Percentiles rank a stretch among this genome's conserved stretches.
These are phyloP conservation scores for Arrhopalites spinosus DNA, from an alignment of 2,888 invertebrate genomes.

Conservation along the genomic window DNA sequence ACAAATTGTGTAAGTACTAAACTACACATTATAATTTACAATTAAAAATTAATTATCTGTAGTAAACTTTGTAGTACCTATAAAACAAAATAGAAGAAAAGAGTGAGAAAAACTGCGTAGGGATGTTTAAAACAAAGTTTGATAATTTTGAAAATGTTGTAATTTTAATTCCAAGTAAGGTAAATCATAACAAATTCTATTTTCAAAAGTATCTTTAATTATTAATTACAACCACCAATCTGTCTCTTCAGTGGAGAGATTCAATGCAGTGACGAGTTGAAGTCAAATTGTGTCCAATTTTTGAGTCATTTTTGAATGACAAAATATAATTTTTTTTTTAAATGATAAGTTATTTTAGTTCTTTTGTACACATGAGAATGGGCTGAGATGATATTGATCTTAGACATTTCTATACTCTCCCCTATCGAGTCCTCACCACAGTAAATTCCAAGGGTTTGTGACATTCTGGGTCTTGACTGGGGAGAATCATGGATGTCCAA, in stretches of 20 bases:
- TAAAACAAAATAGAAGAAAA: conserved; percentile 63
- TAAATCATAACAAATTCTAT: conserved; percentile 59
- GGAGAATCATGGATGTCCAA: too few relatives aligned
- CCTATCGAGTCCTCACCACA: too few relatives aligned
- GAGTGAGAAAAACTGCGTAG: conserved; percentile 62
- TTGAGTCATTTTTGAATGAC: conserved; percentile 14
- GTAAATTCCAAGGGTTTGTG: too few relatives aligned
- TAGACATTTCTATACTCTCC: too few relatives aligned
- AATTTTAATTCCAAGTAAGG: conserved; percentile 62
- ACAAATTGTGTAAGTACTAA: too few relatives aligned
- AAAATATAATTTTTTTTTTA: too few relatives aligned
- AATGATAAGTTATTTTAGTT: too few relatives aligned
- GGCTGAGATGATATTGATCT: too few relatives aligned
- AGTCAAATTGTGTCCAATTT: conserved; percentile 16
- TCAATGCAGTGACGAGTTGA: neutral
- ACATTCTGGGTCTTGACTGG: too few relatives aligned
- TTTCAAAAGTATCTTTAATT: conserved; percentile 18
- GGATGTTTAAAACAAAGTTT: conserved; percentile 61
- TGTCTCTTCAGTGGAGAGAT: neutral
- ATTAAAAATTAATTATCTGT: too few relatives aligned
- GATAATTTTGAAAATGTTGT: conserved; percentile 60
- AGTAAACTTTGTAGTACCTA: conserved; percentile 70
- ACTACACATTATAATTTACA: too few relatives aligned
- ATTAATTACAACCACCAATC: conserved; percentile 23
- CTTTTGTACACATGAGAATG: too few relatives aligned